These are phyloP conservation scores for Drymodes brunneopygia DNA, from an alignment of 2,113 vertebrate genomes.

Conservation along the genomic window DNA sequence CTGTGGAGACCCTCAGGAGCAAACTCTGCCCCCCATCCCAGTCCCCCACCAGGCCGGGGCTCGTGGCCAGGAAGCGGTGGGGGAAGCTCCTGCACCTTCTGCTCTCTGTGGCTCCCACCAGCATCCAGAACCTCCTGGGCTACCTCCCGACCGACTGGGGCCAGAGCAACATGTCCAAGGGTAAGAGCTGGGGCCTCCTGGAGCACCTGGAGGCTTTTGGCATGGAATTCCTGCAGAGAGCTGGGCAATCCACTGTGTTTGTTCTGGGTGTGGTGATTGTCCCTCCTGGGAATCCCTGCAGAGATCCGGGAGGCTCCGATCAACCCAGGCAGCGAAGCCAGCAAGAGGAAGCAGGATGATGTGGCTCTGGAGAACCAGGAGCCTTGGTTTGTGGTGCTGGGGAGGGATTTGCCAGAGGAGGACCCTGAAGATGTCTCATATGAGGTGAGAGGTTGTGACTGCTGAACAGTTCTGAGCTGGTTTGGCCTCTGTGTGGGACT, in stretches of 20 bases:
- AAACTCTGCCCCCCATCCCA: background rate
- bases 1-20: background rate
- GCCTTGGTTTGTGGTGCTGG: constrained; percentile 72
- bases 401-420: constrained; percentile 68
- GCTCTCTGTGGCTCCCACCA: constrained; percentile 65
- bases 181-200: constrained; percentile 36
- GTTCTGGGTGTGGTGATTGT: background rate
- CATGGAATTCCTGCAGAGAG: background rate
- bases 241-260: rapidly evolving
- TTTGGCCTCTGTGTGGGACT: background rate
- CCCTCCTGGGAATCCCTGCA: background rate
- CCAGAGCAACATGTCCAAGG: constrained; percentile 56
- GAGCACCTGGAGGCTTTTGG: background rate
- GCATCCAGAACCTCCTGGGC: constrained; percentile 66
- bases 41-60: constrained; percentile 10
- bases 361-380: constrained; percentile 68
- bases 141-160: constrained; percentile 68
- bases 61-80: constrained; percentile 63
- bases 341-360: constrained; percentile 81
- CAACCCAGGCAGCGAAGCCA: constrained; percentile 72
- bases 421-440: constrained; percentile 45
- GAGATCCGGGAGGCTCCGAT: constrained; percentile 68
- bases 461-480: rapidly evolving
- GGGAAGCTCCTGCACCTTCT: constrained; percentile 51
- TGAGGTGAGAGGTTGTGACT: constrained; percentile 12